These are phyloP conservation scores for Tyrannus savana DNA, from an alignment of 2,113 vertebrate genomes.

Conservation along the genomic window DNA sequence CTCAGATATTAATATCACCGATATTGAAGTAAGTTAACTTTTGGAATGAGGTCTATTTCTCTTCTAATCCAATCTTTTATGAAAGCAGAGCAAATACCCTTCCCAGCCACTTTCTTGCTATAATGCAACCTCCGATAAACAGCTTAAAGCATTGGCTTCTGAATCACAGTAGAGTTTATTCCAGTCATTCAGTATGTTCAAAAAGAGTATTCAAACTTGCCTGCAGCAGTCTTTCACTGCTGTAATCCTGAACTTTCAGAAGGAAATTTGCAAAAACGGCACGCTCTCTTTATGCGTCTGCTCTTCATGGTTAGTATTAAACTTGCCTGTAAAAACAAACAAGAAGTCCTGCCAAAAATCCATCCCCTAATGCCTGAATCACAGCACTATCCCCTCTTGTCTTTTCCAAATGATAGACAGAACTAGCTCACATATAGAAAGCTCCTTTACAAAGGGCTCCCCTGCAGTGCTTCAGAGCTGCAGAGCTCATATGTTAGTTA, in stretches of 20 bases:
- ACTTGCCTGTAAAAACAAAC: conserved; percentile 15
- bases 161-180: conserved; percentile 40
- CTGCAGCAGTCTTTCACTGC: conserved; percentile 32
- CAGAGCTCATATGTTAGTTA: conserved; percentile 7
- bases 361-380: conserved; percentile 4
- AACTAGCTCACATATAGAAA: conserved; percentile 32
- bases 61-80: conserved; percentile 21
- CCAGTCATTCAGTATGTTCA: neutral
- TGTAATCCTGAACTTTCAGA: conserved; percentile 42
- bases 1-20: neutral
- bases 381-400: neutral
- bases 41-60: neutral
- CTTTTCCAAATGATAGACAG: conserved; percentile 33
- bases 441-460: neutral
- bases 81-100: conserved; percentile 35
- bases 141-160: conserved; percentile 47
- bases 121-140: conserved; percentile 56
- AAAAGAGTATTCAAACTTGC: conserved; percentile 57
- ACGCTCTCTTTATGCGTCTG: neutral
- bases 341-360: conserved; percentile 24
- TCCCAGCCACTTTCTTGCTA: conserved; percentile 16
- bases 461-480: conserved; percentile 8
- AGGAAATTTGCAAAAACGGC: conserved; percentile 3
- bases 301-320: neutral
- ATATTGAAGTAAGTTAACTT: conserved; percentile 9